Conservation (phyloP, 1,140 invertebrate genomes). For the Trissolcus basalis region DNA sequence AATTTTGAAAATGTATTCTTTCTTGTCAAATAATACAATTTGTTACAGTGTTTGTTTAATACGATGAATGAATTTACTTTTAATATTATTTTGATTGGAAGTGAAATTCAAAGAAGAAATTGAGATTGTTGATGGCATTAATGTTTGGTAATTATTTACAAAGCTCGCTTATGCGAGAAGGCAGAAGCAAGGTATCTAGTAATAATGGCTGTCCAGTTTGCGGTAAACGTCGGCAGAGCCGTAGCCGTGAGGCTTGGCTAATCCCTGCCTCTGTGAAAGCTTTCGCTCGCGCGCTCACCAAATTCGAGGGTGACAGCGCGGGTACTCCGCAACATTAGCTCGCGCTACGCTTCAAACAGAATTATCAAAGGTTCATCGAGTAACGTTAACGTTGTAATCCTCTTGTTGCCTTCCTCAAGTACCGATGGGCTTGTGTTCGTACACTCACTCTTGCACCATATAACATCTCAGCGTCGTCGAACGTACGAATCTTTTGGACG, state of each 20-base stretch:
- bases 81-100: too few relatives aligned
- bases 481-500: constrained; percentile 40
- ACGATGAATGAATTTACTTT: too few relatives aligned
- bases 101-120: too few relatives aligned
- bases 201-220: constrained; percentile 73
- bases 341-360: constrained; percentile 69
- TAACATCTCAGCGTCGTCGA: constrained; percentile 40
- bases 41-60: too few relatives aligned
- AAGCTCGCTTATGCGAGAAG: constrained; percentile 53
- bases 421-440: constrained; percentile 47
- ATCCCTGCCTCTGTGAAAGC: constrained; percentile 69
- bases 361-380: constrained; percentile 74
- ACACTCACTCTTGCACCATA: constrained; percentile 16
- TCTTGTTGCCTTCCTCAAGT: constrained; percentile 63
- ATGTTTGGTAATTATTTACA: constrained; percentile 68
- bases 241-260: constrained; percentile 68
- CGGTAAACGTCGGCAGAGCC: constrained; percentile 65
- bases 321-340: constrained; percentile 53
- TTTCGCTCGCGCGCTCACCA: constrained; percentile 58
- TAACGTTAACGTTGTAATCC: constrained; percentile 68
- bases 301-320: constrained; percentile 65
- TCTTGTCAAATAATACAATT: too few relatives aligned
- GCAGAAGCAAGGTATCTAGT: constrained; percentile 61
- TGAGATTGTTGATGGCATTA: constrained; percentile 4
- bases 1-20: too few relatives aligned